These are phyloP conservation scores for Mythimna albipuncta DNA, from an alignment of 2,888 invertebrate genomes.

Conservation along the genomic window DNA sequence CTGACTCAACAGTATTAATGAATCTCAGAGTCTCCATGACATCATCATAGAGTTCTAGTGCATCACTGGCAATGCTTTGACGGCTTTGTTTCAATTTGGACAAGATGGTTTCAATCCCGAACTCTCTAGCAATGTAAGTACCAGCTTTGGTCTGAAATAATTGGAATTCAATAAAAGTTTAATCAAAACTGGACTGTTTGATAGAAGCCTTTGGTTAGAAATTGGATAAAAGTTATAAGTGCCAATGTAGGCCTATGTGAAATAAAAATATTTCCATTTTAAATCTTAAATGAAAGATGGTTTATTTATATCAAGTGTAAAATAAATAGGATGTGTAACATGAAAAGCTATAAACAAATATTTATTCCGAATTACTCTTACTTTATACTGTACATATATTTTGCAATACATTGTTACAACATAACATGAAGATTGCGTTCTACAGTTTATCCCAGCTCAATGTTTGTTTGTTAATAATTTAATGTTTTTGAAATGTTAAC, in stretches of 20 bases:
- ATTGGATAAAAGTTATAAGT: neutral
- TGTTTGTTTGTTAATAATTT: neutral
- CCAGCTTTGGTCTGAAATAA: constrained; percentile 89
- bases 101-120: constrained; percentile 83
- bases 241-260: no score
- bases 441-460: neutral
- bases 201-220: neutral
- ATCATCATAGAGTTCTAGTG: constrained; percentile 82
- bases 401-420: neutral
- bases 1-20: constrained; percentile 82
- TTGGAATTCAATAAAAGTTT: neutral
- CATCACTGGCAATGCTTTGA: constrained; percentile 81
- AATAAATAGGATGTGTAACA: no score
- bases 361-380: no score
- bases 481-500: neutral
- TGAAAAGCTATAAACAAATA: no score
- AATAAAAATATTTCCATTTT: no score
- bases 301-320: no score
- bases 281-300: no score
- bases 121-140: constrained; percentile 86
- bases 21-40: constrained; percentile 83
- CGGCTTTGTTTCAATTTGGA: constrained; percentile 82
- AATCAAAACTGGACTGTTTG: neutral
- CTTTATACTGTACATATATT: neutral
- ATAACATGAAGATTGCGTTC: neutral